Base-by-base conservation (phyloP, 2,888 invertebrate genomes). In the Diarsia brunnea region DNA sequence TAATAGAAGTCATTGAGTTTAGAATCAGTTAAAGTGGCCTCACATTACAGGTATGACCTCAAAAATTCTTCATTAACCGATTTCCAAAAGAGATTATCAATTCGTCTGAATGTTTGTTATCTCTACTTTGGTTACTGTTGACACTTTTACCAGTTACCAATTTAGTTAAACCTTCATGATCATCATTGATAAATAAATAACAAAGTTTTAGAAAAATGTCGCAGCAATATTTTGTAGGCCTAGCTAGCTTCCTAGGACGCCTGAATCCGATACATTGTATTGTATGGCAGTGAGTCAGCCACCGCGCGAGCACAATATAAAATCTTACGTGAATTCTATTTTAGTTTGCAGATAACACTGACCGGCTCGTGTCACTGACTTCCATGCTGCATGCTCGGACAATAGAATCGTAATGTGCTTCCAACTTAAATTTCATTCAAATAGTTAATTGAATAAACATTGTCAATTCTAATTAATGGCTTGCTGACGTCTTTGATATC, bases 301-400 rank as follows among this genome's bases (percentile, higher is more conserved):
- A 73, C 79, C 85, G 78, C 84, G 74, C 79, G 77, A 82, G 78
- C 76, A 77, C 38, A 65, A 81, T 87, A 84, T 86, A 84, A 84
- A 86, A 90, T 87, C 85, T 89, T 89, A 88, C 88, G 86, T 86
- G 87, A 85, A 88, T 87, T 89, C 91, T 91, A 91, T 91, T 91
- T 91, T 88, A 88, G 90, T 87, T 75, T 69, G 31, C 79, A 89
- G 89, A 89, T 90, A 91, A 87, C 87, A 86, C 49, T 78, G 84
- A 69, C 83, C 81, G 82, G 68, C 79, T 16, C 78, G 85, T 89
- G 91, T 91, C 91, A 91, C 85, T 91, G 91, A 90, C 91, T 90
- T 81, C 82, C 66, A 81, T 74, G 66, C 53, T 72, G 78, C 78
- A 81, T 78, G 69, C 73, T 60, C 64, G 63, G 64, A 80, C 82